Conservation (phyloP, 92 coral and sea anemone genomes). For the Parazoanthus swiftii region DNA sequence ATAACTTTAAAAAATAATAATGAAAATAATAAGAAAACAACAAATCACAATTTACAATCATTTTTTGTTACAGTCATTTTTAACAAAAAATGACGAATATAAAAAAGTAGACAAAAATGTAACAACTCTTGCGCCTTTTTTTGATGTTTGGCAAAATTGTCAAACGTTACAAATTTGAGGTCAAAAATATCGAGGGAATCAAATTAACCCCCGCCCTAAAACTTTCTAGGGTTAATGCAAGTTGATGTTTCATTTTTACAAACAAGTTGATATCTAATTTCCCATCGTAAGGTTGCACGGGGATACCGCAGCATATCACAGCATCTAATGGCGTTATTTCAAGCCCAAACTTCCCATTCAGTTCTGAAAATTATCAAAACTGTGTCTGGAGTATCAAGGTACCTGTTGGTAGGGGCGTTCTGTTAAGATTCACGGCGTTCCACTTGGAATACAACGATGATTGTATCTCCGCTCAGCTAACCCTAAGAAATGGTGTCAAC, state of each 20-base stretch:
- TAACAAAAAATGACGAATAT: too few relatives aligned
- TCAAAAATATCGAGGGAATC: too few relatives aligned
- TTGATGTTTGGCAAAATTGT: too few relatives aligned
- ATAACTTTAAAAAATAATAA: too few relatives aligned
- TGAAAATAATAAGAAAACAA: too few relatives aligned
- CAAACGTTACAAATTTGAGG: too few relatives aligned
- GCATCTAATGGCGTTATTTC: background rate
- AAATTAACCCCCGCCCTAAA: too few relatives aligned
- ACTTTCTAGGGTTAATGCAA: background rate
- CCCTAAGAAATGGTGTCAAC: slow-evolving; percentile 9
- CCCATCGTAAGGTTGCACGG: background rate
- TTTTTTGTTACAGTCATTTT: too few relatives aligned
- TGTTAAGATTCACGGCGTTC: background rate
- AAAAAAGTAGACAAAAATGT: too few relatives aligned
- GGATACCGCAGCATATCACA: background rate
- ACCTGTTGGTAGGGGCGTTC: background rate
- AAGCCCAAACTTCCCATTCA: slow-evolving; percentile 20
- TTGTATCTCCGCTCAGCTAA: slow-evolving; percentile 9
- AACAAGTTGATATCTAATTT: background rate
- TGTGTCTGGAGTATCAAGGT: slow-evolving; percentile 19
- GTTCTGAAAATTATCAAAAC: background rate
- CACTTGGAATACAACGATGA: slow-evolving; percentile 27
- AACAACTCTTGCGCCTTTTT: too few relatives aligned
- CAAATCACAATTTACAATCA: too few relatives aligned
- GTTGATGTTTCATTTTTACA: too few relatives aligned